These are phyloP conservation scores for Halcyon badia DNA, from an alignment of 2,797 vertebrate species.

Conservation along the genomic window DNA sequence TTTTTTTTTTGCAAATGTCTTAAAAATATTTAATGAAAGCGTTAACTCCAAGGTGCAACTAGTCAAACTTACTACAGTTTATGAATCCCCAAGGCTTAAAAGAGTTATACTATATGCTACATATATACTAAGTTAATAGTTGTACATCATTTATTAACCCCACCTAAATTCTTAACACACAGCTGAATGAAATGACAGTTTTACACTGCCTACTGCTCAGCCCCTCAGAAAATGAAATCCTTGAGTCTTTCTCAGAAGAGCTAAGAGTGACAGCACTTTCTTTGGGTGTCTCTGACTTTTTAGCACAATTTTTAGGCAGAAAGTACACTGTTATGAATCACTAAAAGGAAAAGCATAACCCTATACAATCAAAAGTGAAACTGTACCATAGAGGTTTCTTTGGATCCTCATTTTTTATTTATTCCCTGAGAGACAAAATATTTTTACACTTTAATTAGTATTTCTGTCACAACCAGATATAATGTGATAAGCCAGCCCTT, in stretches of 20 bases:
- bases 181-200: background rate
- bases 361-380: background rate
- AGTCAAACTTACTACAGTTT: background rate
- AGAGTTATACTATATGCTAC: background rate
- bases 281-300: background rate
- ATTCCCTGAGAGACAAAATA: background rate
- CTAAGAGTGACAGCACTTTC: background rate
- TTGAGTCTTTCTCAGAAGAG: background rate
- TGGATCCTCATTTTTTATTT: background rate
- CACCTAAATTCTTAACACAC: background rate
- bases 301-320: background rate
- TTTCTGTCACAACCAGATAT: background rate
- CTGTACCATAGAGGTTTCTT: background rate
- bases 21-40: background rate
- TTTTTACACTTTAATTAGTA: background rate
- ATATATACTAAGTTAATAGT: background rate
- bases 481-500: background rate
- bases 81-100: background rate
- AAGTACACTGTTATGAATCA: background rate
- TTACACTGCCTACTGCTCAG: background rate
- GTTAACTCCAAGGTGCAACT: background rate
- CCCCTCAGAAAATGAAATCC: background rate
- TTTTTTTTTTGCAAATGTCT: background rate
- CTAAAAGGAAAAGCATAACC: background rate
- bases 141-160: background rate